phyloP scores from a whole-genome alignment of 1,140 invertebrate species.

The Apocrypta bakeri region DNA sequence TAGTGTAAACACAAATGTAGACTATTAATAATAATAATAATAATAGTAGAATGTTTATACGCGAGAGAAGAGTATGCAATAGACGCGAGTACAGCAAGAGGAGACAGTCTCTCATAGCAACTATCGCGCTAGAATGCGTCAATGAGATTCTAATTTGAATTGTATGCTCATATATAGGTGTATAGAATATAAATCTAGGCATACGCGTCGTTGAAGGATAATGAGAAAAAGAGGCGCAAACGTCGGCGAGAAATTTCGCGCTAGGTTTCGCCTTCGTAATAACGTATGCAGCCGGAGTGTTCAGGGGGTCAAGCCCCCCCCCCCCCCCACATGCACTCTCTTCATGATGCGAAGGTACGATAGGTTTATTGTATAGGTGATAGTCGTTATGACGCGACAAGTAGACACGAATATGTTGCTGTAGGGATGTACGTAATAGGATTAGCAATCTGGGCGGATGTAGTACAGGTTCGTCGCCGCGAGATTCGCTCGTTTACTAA shows the following conservation, averaged over 20 bases:
- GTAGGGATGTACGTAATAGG: constrained; percentile 26
- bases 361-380: background rate
- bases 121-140: constrained; percentile 29
- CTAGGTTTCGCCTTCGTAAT: constrained; percentile 39
- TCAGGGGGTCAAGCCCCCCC: constrained; percentile 14
- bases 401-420: background rate
- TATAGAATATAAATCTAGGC: background rate
- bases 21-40: background rate
- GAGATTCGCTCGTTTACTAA: constrained; percentile 32
- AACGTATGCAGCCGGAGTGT: background rate
- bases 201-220: constrained; percentile 10
- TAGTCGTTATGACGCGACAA: background rate
- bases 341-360: background rate
- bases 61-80: background rate
- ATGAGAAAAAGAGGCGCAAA: background rate
- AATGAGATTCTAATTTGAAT: constrained; percentile 45
- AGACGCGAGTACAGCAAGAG: too few species aligned
- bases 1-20: too few species aligned
- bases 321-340: background rate
- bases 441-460: constrained; percentile 44
- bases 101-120: too few species aligned
- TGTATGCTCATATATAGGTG: too few species aligned
- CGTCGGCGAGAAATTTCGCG: constrained; percentile 39
- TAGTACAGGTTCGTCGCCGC: constrained; percentile 37
- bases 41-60: constrained; percentile 42